Conservation (phyloP, 2,113 vertebrate species). For the Donacobius atricapilla region DNA sequence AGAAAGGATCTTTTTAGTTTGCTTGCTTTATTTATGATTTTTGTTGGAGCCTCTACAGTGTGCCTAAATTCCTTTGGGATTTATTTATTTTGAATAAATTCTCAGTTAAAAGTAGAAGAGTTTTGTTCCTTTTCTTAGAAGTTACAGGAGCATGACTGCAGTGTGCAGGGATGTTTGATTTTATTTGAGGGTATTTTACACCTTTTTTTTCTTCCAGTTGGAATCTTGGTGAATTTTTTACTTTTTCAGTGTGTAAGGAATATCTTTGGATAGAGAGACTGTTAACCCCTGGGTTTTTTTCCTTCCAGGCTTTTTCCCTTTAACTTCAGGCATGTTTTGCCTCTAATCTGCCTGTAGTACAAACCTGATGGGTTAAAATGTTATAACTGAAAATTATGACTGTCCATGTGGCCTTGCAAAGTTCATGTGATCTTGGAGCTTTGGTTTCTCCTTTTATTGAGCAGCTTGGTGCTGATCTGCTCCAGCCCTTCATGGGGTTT, state of each 20-base stretch:
- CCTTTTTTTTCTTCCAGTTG: neutral
- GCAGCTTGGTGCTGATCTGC: neutral
- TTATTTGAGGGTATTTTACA: neutral
- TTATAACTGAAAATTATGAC: neutral
- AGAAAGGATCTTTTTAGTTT: slow-evolving; percentile 20
- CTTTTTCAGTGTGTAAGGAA: neutral
- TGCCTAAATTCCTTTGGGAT: slow-evolving; percentile 23
- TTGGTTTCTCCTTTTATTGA: neutral
- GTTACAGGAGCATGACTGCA: neutral
- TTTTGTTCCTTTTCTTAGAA: neutral
- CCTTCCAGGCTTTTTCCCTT: neutral
- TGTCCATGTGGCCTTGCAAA: neutral
- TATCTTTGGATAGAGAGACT: neutral
- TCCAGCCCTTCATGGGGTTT: neutral
- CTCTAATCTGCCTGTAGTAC: neutral
- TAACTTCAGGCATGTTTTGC: neutral
- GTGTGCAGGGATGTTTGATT: neutral
- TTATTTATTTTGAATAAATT: slow-evolving; percentile 50
- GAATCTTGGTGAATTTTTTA: neutral
- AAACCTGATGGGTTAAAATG: neutral
- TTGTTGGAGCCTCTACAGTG: neutral
- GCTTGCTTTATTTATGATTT: slow-evolving; percentile 2
- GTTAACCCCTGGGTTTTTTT: neutral
- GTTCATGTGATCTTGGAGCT: neutral
- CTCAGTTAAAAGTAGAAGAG: neutral